Evolutionary conservation across 92 coral and sea anemone species (phyloP), one percentile per base, ranked within the genome.

Genomic region (Zoanthus solanderi): DNA sequence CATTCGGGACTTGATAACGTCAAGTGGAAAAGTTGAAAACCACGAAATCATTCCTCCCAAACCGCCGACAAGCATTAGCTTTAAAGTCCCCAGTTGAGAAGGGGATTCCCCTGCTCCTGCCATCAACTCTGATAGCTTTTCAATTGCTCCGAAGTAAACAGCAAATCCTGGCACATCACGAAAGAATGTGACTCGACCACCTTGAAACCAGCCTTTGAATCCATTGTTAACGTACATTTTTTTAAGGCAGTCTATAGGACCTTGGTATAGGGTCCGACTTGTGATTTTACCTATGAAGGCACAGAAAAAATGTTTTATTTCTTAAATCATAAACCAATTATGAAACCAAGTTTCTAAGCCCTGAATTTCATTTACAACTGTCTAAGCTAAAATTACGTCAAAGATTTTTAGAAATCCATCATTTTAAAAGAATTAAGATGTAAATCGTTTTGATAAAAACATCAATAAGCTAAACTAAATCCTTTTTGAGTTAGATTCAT

Each of bases 121-220:
- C 12, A 94, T 75, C 87, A 90, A 87, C 66, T 92, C 92, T 46
- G 90, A 79, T 0, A 97, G 77, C 77, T 89, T 77, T 68, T 97
- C 99, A 85, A 95, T 95, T 12, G 93, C 83, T 5, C 92, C 95
- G 87, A 97, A 97, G 84, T 97, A 97, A 14, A 91, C 86, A 9
- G 91, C 95, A 71, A 89, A 92, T 17, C 96, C 96, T 44, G 99
- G 99, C 7, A 93, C 87, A 87, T 97, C 99, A 8, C 99, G 94
- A 11, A 91, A 54, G 15, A 92, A 47, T 15, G 92, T 88, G 0
- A 93, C 88, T 14, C 89, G 56, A 37, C 88, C 34, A 11, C 99
- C 99, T 90, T 97, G 98, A 42, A 83, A 95, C 84, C 90, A 80
- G 32, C 98, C 99, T 28, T 89, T 63, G 66, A 89, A 17, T 10